phyloP scores from a whole-genome alignment of 1,140 invertebrate species.

The Cryptotermes secundus region DNA sequence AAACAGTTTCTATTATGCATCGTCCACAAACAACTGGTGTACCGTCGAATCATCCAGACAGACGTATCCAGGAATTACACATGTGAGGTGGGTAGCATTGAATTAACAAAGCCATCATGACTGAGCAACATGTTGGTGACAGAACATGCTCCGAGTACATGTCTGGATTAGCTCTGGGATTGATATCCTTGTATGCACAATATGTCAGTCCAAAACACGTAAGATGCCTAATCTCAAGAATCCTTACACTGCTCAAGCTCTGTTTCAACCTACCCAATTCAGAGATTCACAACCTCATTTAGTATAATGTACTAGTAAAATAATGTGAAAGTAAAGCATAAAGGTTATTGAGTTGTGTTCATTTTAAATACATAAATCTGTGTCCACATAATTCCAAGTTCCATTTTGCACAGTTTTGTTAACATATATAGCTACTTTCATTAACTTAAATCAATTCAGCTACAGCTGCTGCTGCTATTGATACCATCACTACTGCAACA shows the following conservation, averaged over 20 bases:
- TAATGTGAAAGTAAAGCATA: too few species aligned
- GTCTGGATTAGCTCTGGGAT: slow-evolving; percentile 9
- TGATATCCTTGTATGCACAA: background rate
- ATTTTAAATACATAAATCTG: too few species aligned
- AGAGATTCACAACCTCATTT: too few species aligned
- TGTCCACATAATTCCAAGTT: too few species aligned
- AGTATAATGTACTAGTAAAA: too few species aligned
- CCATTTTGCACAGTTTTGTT: too few species aligned
- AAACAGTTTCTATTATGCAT: background rate
- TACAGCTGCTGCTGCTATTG: too few species aligned
- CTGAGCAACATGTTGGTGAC: background rate
- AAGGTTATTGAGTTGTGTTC: too few species aligned
- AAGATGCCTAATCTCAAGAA: background rate
- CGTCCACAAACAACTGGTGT: background rate
- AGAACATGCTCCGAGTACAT: background rate
- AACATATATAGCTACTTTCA: too few species aligned
- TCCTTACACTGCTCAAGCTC: background rate
- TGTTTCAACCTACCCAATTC: too few species aligned
- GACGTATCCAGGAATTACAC: slow-evolving; percentile 1
- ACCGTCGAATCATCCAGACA: background rate
- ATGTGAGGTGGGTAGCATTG: background rate
- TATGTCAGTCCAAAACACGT: background rate
- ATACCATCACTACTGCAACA: too few species aligned
- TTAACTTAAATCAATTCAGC: too few species aligned
- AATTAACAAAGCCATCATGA: slow-evolving; percentile 13